Conservation (phyloP, 2,888 invertebrate species). For the Dyspetes luteomarginatus region DNA sequence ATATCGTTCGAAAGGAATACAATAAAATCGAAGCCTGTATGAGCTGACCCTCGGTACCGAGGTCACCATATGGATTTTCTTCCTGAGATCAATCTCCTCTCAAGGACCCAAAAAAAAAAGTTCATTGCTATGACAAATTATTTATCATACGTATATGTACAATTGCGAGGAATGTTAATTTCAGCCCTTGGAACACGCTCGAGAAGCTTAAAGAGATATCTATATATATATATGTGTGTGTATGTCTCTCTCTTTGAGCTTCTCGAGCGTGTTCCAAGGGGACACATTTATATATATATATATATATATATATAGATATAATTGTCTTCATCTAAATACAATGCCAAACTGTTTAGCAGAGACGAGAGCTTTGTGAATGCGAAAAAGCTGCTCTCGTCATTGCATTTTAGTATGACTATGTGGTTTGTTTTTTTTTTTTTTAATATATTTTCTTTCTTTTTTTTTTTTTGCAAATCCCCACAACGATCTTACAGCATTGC, state of each 20-base stretch:
- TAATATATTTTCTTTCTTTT: background rate
- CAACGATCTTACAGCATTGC: constrained; percentile 53
- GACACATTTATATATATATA: no score
- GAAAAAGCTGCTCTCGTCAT: background rate
- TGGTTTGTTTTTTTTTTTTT: no score
- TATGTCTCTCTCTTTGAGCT: no score
- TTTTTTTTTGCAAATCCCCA: background rate
- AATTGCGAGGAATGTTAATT: background rate
- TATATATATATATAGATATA: background rate
- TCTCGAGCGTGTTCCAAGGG: no score
- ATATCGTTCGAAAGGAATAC: constrained; percentile 1
- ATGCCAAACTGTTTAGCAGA: constrained; percentile 33
- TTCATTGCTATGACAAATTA: constrained; percentile 26
- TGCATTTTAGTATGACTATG: no score
- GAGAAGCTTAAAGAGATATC: background rate
- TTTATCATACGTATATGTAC: background rate
- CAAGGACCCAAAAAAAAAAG: constrained; percentile 13
- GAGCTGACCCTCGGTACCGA: constrained; percentile 48
- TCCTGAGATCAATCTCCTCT: constrained; percentile 45
- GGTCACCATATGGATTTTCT: constrained; percentile 41
- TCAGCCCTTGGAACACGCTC: background rate
- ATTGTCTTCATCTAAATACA: constrained; percentile 41
- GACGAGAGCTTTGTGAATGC: background rate
- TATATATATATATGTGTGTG: no score
- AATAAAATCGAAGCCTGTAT: background rate